Percentiles rank a stretch among this genome's conserved stretches.
Evolutionary conservation across 2,888 invertebrate species (phyloP).

Genomic region (Drosophila vallismaia): DNA sequence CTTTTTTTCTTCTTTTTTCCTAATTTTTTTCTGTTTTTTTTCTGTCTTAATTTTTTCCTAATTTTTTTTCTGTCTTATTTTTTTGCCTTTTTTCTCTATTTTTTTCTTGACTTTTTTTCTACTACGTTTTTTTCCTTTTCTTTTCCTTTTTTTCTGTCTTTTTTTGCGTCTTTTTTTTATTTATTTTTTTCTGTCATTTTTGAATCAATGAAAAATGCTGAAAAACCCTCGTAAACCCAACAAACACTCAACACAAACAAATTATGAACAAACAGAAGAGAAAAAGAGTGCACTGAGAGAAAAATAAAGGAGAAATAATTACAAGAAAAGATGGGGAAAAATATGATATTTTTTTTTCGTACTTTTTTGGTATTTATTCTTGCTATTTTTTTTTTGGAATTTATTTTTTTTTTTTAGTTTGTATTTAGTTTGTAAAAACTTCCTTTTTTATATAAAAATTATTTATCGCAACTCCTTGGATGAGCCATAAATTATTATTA

Average conservation of each 20-base stretch:
- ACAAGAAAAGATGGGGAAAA: too few species aligned
- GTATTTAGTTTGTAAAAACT: too few species aligned
- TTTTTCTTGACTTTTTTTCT: too few species aligned
- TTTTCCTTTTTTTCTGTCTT: too few species aligned
- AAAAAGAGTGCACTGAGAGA: not conserved
- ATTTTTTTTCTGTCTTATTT: slow-evolving; percentile 8
- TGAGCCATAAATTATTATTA: slow-evolving; percentile 33
- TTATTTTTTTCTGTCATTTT: slow-evolving; percentile 32
- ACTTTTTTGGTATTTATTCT: not conserved
- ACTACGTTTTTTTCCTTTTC: too few species aligned
- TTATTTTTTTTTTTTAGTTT: not conserved
- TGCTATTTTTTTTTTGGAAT: not conserved
- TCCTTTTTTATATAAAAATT: too few species aligned
- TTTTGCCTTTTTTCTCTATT: slow-evolving; percentile 50
- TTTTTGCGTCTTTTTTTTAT: not conserved
- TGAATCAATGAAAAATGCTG: slow-evolving; percentile 50
- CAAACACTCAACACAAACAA: slow-evolving; percentile 41
- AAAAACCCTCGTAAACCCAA: not conserved
- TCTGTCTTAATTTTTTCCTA: too few species aligned
- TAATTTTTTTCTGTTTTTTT: too few species aligned
- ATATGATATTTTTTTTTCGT: not conserved
- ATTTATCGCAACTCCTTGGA: slow-evolving; percentile 21
- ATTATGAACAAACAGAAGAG: slow-evolving; percentile 48
- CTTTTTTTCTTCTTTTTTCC: too few species aligned
- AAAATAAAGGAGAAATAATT: too few species aligned